Conservation (phyloP, 92 coral and sea anemone genomes). For the Isaurus tuberculatus region DNA sequence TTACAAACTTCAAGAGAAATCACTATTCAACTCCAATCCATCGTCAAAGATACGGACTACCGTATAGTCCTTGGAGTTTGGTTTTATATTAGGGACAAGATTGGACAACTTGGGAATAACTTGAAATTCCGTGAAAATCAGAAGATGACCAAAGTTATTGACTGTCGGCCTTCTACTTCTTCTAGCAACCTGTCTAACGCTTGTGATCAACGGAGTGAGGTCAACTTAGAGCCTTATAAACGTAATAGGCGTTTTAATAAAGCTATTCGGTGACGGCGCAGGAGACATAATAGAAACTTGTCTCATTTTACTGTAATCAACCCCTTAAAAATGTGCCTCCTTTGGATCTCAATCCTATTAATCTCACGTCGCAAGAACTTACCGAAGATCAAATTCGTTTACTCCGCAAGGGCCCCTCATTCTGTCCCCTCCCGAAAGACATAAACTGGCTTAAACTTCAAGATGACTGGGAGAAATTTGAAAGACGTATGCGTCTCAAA, state of each 20-base stretch:
- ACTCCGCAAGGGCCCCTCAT: background rate
- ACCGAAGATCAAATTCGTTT: background rate
- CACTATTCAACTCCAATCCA: background rate
- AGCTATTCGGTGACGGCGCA: background rate
- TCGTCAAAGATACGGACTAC: background rate
- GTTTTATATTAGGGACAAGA: background rate
- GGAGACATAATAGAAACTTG: background rate
- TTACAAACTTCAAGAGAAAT: background rate
- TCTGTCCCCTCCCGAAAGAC: background rate
- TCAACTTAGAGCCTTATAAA: too few relatives aligned
- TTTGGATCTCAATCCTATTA: background rate
- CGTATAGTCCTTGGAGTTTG: background rate
- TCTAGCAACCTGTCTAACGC: background rate
- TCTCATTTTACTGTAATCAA: background rate
- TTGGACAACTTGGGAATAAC: background rate
- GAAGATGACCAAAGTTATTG: background rate
- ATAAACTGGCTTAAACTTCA: background rate
- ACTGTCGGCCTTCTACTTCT: background rate
- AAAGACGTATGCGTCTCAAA: background rate
- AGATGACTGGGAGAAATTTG: conserved; percentile 8
- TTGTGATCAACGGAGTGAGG: background rate
- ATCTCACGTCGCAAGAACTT: background rate
- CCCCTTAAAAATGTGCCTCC: background rate
- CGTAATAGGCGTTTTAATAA: background rate
- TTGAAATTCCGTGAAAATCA: background rate